Conservation (phyloP, 1,140 invertebrate genomes). For the Anoplophora glabripennis region DNA sequence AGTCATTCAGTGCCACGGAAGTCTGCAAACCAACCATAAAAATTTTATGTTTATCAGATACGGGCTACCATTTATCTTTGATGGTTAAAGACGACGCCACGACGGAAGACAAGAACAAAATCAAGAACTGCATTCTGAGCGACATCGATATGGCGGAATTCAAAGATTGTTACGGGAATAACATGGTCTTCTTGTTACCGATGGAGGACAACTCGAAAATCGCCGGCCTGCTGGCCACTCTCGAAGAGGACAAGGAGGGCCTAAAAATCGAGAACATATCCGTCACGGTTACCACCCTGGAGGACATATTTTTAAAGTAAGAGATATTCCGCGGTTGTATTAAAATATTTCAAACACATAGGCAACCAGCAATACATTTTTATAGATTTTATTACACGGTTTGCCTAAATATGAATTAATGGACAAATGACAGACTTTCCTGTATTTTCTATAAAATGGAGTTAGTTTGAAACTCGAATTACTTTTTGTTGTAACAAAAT, state of each 20-base stretch:
- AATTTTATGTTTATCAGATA: constrained; percentile 30
- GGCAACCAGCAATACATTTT: too few species aligned
- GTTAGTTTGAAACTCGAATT: too few species aligned
- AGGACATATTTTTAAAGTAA: constrained; percentile 65
- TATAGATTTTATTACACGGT: too few species aligned
- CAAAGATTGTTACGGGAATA: constrained; percentile 52
- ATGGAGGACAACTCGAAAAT: constrained; percentile 42
- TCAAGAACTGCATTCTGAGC: constrained; percentile 31
- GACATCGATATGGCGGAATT: constrained; percentile 51
- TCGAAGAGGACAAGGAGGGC: constrained; percentile 53
- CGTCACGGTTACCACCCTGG: constrained; percentile 64
- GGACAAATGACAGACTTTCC: too few species aligned
- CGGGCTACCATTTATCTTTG: constrained; percentile 38
- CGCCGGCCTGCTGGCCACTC: constrained; percentile 52
- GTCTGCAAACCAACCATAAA: too few species aligned
- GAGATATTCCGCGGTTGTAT: too few species aligned
- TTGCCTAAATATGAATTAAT: too few species aligned
- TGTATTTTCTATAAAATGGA: too few species aligned
- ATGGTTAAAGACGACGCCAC: constrained; percentile 16
- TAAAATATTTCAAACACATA: too few species aligned
- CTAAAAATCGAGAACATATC: constrained; percentile 60
- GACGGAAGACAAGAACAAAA: neutral
- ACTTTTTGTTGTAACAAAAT: too few species aligned
- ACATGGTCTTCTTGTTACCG: constrained; percentile 50
- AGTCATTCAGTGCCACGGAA: too few species aligned